A percentile compares a stretch with the other conserved stretches of the same genome.
Conservation (phyloP, 2,113 vertebrate genomes). For the Hemichromis elongatus region DNA sequence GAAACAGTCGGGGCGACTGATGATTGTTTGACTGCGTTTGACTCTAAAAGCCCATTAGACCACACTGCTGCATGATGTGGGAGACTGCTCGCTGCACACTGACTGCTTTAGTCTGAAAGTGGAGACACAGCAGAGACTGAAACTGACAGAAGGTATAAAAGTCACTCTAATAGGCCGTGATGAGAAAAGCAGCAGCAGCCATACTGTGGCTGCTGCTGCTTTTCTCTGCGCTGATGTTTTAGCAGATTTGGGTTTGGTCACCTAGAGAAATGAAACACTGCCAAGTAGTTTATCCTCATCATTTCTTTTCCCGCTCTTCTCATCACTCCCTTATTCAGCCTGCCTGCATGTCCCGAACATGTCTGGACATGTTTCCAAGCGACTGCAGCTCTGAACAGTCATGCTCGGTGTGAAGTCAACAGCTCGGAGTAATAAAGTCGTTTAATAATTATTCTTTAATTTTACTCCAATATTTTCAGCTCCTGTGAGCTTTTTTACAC, state of each 20-base stretch:
- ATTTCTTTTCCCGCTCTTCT: background rate
- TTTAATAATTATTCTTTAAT: background rate
- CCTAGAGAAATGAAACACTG: background rate
- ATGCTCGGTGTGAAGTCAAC: background rate
- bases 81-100: background rate
- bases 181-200: slow-evolving; percentile 8
- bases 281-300: background rate
- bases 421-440: background rate
- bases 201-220: background rate
- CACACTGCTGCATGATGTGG: background rate
- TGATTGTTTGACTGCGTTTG: background rate
- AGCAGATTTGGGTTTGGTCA: background rate
- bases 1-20: background rate
- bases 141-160: background rate
- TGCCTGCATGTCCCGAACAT: background rate
- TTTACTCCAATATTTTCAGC: background rate
- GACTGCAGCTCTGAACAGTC: background rate
- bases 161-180: background rate
- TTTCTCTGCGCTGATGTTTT: background rate
- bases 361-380: background rate
- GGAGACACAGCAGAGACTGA: background rate
- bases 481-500: background rate
- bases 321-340: background rate
- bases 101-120: background rate
- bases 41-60: background rate